A percentile compares a stretch with the other conserved stretches of the same genome.
Evolutionary conservation across 1,140 invertebrate species (phyloP).

Genomic region (Metaphire vulgaris): DNA sequence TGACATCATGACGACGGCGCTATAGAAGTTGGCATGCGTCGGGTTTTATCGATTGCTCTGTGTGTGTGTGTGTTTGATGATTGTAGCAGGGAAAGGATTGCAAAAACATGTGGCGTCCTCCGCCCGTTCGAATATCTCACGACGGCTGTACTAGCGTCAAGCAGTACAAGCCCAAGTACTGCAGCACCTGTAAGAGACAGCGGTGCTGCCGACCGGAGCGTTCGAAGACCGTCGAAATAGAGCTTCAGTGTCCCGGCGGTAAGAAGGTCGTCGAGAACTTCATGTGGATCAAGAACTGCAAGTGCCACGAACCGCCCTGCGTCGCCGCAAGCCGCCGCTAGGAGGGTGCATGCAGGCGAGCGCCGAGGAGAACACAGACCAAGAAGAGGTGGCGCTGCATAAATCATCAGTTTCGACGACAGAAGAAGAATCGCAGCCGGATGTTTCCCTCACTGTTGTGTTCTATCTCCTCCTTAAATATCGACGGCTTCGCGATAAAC

Average conservation of each 20-base stretch:
- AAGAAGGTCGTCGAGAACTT: slow-evolving; percentile 33
- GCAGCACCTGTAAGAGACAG: slow-evolving; percentile 56
- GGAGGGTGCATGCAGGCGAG: too few species aligned
- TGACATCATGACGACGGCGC: too few species aligned
- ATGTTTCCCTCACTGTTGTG: too few species aligned
- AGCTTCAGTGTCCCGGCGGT: slow-evolving; percentile 43
- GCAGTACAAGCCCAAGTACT: slow-evolving; percentile 60
- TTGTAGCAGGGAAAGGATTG: slow-evolving; percentile 60
- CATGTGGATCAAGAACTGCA: slow-evolving; percentile 45
- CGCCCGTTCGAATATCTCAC: slow-evolving; percentile 56
- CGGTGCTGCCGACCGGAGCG: slow-evolving; percentile 58
- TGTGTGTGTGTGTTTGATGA: not conserved
- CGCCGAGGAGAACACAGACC: too few species aligned
- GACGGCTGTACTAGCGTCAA: slow-evolving; percentile 61
- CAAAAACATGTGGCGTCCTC: slow-evolving; percentile 58
- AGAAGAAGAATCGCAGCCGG: too few species aligned
- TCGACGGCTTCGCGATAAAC: too few species aligned
- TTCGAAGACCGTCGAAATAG: slow-evolving; percentile 58
- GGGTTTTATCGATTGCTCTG: too few species aligned
- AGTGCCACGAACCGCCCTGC: slow-evolving; percentile 30
- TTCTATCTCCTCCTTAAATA: too few species aligned
- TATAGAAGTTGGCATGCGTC: too few species aligned
- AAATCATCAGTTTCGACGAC: too few species aligned
- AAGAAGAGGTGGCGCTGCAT: too few species aligned
- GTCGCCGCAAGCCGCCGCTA: too few species aligned